These are phyloP conservation scores for Brachylomia viminalis DNA, from an alignment of 2,888 invertebrate genomes.

Conservation along the genomic window DNA sequence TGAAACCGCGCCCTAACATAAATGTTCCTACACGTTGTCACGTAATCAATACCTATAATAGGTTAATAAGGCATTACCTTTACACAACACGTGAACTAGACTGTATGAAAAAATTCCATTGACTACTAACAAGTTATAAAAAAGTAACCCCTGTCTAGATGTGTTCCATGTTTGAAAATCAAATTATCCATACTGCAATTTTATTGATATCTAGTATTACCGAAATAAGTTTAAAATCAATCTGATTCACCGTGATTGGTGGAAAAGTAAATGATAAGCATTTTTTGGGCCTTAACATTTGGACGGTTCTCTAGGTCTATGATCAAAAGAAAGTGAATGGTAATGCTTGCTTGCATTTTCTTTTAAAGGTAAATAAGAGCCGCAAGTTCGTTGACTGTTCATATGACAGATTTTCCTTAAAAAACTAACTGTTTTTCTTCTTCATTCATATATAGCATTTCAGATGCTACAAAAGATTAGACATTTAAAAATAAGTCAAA, in stretches of 20 bases:
- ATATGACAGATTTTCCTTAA: not conserved
- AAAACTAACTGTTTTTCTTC: not conserved
- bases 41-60: constrained; percentile 55
- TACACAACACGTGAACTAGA: constrained; percentile 39
- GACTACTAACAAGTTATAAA: not conserved
- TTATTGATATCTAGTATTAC: not conserved
- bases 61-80: constrained; percentile 57
- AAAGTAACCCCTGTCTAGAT: not conserved
- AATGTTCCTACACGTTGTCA: constrained; percentile 40
- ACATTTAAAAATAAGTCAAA: no score
- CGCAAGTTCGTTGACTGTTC: not conserved
- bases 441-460: no score
- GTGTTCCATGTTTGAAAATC: not conserved
- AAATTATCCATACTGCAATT: not conserved
- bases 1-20: constrained; percentile 38
- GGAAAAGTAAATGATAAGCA: constrained; percentile 16
- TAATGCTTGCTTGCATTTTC: constrained; percentile 26
- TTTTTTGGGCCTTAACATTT: constrained; percentile 10
- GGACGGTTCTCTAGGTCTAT: constrained; percentile 1
- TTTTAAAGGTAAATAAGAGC: not conserved
- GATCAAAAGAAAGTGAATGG: constrained; percentile 28
- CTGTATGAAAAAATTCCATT: constrained; percentile 36
- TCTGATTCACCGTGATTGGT: not conserved
- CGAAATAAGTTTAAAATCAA: not conserved
- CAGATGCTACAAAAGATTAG: not conserved